Evolutionary conservation across 2,113 vertebrate genomes (phyloP).

Genomic region (Pterocles gutturalis): DNA sequence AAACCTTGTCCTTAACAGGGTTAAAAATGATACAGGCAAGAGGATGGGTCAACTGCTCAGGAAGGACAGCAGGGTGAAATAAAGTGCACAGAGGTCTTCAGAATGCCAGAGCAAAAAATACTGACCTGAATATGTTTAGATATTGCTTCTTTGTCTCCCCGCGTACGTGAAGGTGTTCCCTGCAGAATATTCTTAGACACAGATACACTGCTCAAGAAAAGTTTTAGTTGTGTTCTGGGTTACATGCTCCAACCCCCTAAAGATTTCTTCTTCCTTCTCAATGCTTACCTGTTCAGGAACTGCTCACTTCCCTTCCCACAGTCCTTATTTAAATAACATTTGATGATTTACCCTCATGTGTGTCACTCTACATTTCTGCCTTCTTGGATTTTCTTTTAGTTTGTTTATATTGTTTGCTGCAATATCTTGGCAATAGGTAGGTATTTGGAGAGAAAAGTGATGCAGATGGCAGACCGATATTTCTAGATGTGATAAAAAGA

Average conservation of each 20-base stretch:
- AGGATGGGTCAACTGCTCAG: not conserved
- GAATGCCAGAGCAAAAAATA: not conserved
- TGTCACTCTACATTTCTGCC: not conserved
- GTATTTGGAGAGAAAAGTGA: not conserved
- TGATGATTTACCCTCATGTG: not conserved
- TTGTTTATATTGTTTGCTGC: not conserved
- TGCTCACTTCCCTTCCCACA: not conserved
- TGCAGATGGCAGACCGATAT: not conserved
- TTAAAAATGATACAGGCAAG: not conserved
- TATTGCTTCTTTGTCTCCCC: not conserved
- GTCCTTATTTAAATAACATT: not conserved
- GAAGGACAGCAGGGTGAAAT: not conserved
- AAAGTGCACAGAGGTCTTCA: not conserved
- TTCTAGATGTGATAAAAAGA: not conserved
- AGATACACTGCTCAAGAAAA: not conserved
- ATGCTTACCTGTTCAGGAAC: not conserved
- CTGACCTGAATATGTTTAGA: not conserved
- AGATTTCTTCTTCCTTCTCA: not conserved
- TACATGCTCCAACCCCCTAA: not conserved
- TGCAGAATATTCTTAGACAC: not conserved
- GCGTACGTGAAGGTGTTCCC: not conserved
- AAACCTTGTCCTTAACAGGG: not conserved
- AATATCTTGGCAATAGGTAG: not conserved
- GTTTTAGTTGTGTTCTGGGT: not conserved
- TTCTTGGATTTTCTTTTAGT: not conserved